phyloP scores from a whole-genome alignment of 2,888 invertebrate species.

The Lepidonotus clava region DNA sequence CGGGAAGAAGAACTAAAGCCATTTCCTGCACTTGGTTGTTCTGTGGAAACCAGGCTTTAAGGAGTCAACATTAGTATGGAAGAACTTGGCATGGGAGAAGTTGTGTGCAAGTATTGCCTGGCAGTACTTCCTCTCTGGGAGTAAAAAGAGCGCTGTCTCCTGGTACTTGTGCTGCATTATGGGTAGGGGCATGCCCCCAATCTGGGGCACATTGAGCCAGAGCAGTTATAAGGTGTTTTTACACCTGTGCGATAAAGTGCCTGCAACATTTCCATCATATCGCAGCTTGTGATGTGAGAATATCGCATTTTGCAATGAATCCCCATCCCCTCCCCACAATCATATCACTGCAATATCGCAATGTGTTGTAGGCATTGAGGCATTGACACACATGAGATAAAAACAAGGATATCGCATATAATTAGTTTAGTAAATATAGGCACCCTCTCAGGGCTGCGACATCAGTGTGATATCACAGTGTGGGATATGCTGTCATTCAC shows the following conservation, averaged over 20 bases:
- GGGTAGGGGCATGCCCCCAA: slow-evolving; percentile 21
- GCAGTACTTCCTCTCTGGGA: slow-evolving; percentile 56
- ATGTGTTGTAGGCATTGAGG: background rate
- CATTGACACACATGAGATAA: too few relatives aligned
- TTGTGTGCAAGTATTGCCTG: slow-evolving; percentile 54
- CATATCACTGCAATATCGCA: slow-evolving; percentile 56
- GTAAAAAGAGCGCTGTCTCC: slow-evolving; percentile 56
- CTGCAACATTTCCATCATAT: too few relatives aligned
- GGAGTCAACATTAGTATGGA: too few relatives aligned
- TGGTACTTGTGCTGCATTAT: slow-evolving; percentile 58
- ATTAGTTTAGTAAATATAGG: too few relatives aligned
- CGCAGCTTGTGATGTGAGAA: too few relatives aligned
- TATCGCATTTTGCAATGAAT: slow-evolving; percentile 52
- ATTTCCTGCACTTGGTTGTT: slow-evolving; percentile 54
- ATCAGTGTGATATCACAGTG: too few relatives aligned
- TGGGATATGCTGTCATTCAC: too few relatives aligned
- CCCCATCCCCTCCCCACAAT: slow-evolving; percentile 48
- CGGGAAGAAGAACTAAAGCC: slow-evolving; percentile 56
- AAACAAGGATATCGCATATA: too few relatives aligned
- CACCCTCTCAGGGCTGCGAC: too few relatives aligned
- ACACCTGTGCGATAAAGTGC: too few relatives aligned
- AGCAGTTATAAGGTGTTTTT: background rate
- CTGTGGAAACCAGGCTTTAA: slow-evolving; percentile 6
- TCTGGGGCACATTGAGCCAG: slow-evolving; percentile 53
- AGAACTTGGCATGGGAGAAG: slow-evolving; percentile 57